Evolutionary conservation across 1,140 invertebrate species (phyloP).

Genomic region (Neelides sp.): DNA sequence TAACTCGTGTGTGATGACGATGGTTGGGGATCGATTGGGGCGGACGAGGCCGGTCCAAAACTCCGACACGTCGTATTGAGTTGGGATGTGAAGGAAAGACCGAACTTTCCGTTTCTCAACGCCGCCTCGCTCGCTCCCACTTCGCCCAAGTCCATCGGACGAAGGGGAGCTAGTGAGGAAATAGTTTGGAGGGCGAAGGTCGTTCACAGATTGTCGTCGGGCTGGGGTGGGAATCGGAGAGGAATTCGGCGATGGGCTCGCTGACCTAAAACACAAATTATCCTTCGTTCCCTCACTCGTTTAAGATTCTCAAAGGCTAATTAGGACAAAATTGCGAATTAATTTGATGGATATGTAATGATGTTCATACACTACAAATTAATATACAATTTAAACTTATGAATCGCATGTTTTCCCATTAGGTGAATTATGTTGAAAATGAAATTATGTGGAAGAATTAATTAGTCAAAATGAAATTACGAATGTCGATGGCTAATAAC

Average conservation of each 20-base stretch:
- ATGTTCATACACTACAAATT: too few species aligned
- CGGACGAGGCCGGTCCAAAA: slow-evolving; percentile 29
- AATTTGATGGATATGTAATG: slow-evolving; percentile 1
- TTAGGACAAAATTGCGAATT: too few species aligned
- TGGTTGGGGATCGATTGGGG: slow-evolving; percentile 29
- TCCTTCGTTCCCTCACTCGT: too few species aligned
- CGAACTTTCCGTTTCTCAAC: slow-evolving; percentile 20
- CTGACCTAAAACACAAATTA: too few species aligned
- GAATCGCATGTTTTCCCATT: not conserved
- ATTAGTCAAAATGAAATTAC: not conserved
- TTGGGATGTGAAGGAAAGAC: slow-evolving; percentile 30
- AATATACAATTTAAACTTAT: not conserved
- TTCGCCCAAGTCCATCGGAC: slow-evolving; percentile 18
- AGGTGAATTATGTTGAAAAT: not conserved
- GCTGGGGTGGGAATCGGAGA: slow-evolving; percentile 23
- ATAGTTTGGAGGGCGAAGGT: slow-evolving; percentile 28
- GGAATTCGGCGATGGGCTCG: slow-evolving; percentile 28
- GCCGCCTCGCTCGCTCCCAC: not conserved
- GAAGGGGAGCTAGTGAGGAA: slow-evolving; percentile 17
- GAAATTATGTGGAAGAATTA: not conserved
- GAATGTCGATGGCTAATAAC: not conserved
- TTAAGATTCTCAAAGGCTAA: too few species aligned
- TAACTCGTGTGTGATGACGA: slow-evolving; percentile 32
- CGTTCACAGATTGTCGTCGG: slow-evolving; percentile 28
- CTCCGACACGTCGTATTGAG: slow-evolving; percentile 28